Evolutionary conservation across 2,888 invertebrate genomes (phyloP), one percentile per base, ranked within the genome.

Genomic region (Dasysyrphus albostriatus): DNA sequence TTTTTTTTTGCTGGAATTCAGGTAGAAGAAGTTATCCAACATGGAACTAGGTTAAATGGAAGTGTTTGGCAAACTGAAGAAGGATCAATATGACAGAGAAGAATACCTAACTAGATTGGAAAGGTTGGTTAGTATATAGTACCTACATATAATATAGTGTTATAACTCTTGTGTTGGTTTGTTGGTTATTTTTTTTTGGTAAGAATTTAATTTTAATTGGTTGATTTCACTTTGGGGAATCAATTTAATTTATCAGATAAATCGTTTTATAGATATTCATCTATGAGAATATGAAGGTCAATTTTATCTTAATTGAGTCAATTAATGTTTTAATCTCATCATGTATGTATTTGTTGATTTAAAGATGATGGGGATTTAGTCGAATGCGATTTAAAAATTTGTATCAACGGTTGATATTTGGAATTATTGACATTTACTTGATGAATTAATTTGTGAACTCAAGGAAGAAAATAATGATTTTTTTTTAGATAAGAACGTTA

Each of bases 31-130:
- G n/a, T 49, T 65, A 63, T 44, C 49, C 49, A 42, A n/a, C 29
- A 37, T 72, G 51, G 14, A 77, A 67, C 72, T 83, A 24, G 73
- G 78, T 78, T 78, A 83, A 67, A 73, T 67, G 72, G 56, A 59
- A 72, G 77, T 67, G 58, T 67, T 78, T 72, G 44, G 82, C 72
- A 49, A 63, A 72, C 61, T 82, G 39, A 49, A 58, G 65, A 4
- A 70, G 58, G 56, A 82, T 51, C 67, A 67, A 29, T 58, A 63
- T 58, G 34, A 29, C 19, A 61, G 14, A 24, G 12, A 24, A n/a
- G 54, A 69, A 49, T 61, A 69, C 44, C 69, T 54, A 59, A 59
- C 74, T 54, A 61, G 34, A 67, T 42, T 67, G 58, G 58, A 19
- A 32, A 49, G 29, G 58, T 19, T 74, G 61, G 42, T 61, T 51